A percentile compares a stretch with the other conserved stretches of the same genome.
Evolutionary conservation across 2,888 invertebrate species (phyloP).

Genomic region (Eupeodes luniger): DNA sequence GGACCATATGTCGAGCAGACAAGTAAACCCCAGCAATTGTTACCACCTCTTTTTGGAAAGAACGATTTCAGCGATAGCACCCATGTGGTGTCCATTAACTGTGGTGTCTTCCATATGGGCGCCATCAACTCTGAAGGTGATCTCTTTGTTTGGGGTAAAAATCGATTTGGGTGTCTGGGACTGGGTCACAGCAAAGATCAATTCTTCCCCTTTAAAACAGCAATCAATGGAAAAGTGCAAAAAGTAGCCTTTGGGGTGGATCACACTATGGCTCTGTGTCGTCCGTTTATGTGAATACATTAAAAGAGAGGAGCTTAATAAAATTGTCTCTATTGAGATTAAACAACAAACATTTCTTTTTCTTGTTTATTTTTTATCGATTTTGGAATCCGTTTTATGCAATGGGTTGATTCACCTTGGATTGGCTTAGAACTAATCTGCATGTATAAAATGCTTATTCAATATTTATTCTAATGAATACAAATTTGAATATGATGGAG

Average conservation of each 20-base stretch:
- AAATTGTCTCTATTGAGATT: conserved; percentile 11
- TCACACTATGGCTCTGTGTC: conserved; percentile 91
- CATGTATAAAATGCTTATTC: not conserved
- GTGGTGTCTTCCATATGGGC: conserved; percentile 91
- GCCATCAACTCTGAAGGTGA: conserved; percentile 93
- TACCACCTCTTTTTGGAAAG: conserved; percentile 92
- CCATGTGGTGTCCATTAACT: conserved; percentile 87
- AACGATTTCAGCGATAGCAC: conserved; percentile 92
- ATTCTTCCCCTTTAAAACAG: conserved; percentile 93
- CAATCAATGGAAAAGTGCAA: conserved; percentile 90
- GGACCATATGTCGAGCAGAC: conserved; percentile 91
- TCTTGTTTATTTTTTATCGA: conserved; percentile 34
- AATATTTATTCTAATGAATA: not conserved
- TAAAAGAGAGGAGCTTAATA: not conserved
- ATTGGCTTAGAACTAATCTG: conserved; percentile 10
- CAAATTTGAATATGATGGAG: not conserved
- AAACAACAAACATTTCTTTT: not conserved
- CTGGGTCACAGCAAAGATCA: conserved; percentile 92
- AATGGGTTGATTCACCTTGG: not conserved
- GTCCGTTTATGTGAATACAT: conserved; percentile 86
- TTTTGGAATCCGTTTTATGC: conserved; percentile 16
- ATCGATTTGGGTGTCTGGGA: conserved; percentile 93
- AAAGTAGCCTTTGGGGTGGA: conserved; percentile 94
- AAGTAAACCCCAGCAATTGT: conserved; percentile 89
- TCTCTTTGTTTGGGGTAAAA: conserved; percentile 96